Conservation (phyloP, 2,888 invertebrate genomes). For the Pollenia labialis region DNA sequence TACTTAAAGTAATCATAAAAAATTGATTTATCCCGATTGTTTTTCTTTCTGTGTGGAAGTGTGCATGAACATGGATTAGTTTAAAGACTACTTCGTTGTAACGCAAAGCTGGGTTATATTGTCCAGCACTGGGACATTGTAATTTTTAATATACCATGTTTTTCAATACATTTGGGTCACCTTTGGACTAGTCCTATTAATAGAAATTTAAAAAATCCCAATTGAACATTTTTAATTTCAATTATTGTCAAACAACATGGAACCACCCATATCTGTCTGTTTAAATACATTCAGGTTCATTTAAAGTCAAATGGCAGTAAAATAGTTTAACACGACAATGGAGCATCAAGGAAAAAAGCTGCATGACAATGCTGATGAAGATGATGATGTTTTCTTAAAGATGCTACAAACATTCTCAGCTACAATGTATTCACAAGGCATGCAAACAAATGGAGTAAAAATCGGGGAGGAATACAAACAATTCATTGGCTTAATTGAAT, state of each 20-base stretch:
- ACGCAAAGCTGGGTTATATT: too few species aligned
- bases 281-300: constrained; percentile 62
- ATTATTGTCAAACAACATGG: neutral
- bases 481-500: constrained; percentile 83
- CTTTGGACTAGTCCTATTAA: too few species aligned
- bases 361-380: constrained; percentile 17
- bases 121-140: too few species aligned
- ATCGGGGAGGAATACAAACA: constrained; percentile 47
- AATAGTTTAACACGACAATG: constrained; percentile 67
- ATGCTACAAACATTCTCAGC: constrained; percentile 27
- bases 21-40: too few species aligned
- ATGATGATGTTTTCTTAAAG: constrained; percentile 39
- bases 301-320: constrained; percentile 71
- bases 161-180: too few species aligned
- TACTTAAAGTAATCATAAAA: too few species aligned
- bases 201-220: too few species aligned
- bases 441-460: constrained; percentile 21
- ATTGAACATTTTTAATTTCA: too few species aligned
- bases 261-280: constrained; percentile 47
- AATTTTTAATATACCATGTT: too few species aligned
- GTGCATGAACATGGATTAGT: too few species aligned
- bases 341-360: neutral
- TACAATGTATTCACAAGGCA: neutral
- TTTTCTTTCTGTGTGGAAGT: too few species aligned
- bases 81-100: too few species aligned